These are phyloP conservation scores for Caenorhabditis sinica DNA, from an alignment of 2,888 invertebrate genomes.

Conservation along the genomic window DNA sequence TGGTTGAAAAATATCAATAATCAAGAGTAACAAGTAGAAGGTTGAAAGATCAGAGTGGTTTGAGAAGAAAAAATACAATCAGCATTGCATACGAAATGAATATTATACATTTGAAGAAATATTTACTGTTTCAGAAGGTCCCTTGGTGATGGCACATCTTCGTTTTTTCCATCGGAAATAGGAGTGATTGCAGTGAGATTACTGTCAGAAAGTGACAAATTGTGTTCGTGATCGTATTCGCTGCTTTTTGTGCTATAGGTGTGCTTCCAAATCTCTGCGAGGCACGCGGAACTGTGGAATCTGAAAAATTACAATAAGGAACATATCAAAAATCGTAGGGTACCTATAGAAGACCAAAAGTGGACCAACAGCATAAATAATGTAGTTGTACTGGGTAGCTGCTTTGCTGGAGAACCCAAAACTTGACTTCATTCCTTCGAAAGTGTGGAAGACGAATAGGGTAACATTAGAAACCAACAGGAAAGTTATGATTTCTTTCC, in stretches of 20 bases:
- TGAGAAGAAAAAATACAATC: constrained; percentile 28
- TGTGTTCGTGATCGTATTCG: constrained; percentile 57
- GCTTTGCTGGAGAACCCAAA: constrained; percentile 71
- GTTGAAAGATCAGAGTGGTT: constrained; percentile 41
- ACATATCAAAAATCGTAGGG: neutral
- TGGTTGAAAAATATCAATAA: constrained; percentile 19
- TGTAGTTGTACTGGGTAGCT: constrained; percentile 73
- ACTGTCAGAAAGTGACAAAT: constrained; percentile 49
- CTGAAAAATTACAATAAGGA: constrained; percentile 24
- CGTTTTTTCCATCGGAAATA: constrained; percentile 51
- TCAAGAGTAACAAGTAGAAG: constrained; percentile 18
- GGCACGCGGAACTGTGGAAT: constrained; percentile 77
- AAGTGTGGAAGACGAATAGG: constrained; percentile 79
- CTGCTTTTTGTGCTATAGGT: constrained; percentile 70
- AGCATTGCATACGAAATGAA: constrained; percentile 55
- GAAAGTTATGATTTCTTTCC: constrained; percentile 83
- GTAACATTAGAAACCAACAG: constrained; percentile 82
- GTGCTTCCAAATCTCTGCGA: constrained; percentile 79
- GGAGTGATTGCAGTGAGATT: constrained; percentile 65
- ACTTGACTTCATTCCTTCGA: constrained; percentile 79
- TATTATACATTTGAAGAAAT: constrained; percentile 22
- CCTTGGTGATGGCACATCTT: constrained; percentile 23
- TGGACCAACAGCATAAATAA: constrained; percentile 81
- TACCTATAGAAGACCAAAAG: constrained; percentile 81
- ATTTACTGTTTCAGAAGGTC: constrained; percentile 36